Base-by-base conservation (phyloP, 2,888 invertebrate genomes). In the Agonopterix alstromeriana region DNA sequence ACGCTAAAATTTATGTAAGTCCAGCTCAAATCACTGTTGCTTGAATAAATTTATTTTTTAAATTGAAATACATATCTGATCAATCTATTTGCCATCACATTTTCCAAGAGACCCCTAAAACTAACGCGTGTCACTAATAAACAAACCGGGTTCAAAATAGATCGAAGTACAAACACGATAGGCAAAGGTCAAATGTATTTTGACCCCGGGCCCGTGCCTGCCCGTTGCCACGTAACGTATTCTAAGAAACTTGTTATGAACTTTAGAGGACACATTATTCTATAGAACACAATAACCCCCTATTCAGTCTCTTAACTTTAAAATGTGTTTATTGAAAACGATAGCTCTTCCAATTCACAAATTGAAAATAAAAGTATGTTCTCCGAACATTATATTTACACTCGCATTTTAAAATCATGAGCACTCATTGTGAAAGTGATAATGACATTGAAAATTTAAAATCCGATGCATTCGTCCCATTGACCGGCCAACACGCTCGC, bases 391-490 rank as follows among this genome's bases (percentile, higher is more conserved):
- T 10, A 38, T 10, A 38, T n/a, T 10, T 10, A 10, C 38, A 10
- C 38, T 38, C 9, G 10, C 56, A 60, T 58, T 63, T 67, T 65
- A 61, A 61, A 63, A 65, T 64, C 65, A 64, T 67, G 64, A 63
- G 61, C 52, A 17, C 42, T 83, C 81, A 85, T 84, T 81, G 85
- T 80, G 80, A 85, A 83, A 84, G 83, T 82, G 87, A 77, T 87
- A 87, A 88, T 87, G 87, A 83, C 87, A 88, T 85, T 88, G 88
- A 83, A 81, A 85, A 84, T 86, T 27, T 85, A 86, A 84, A 85
- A 76, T 67, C 70, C 84, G 73, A 82, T 86, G 83, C 84, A 76
- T 68, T 69, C 80, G 80, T 73, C 70, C 85, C 85, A 85, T 77
- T 87, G 86, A 86, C 85, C 79, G 78, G 74, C 70, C 67, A 62